Base-by-base conservation (phyloP, 2,113 vertebrate species). In the Serinus canaria region DNA sequence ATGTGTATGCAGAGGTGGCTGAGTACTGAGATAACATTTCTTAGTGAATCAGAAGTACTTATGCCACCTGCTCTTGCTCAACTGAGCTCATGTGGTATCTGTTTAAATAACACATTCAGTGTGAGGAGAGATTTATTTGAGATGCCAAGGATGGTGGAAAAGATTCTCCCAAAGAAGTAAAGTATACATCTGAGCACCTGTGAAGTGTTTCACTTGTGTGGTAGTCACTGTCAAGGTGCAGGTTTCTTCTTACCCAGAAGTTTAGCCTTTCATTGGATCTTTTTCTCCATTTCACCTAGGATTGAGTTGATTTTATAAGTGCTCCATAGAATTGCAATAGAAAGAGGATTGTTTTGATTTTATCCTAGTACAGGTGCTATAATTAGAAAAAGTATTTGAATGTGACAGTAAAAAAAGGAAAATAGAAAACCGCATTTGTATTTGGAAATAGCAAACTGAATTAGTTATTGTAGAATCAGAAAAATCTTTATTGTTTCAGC, bases 1-100 rank as follows among this genome's bases (percentile, higher is more conserved):
- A 43, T 27, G 8, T 63, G 19, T 19, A 12, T 46, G 39, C 0
- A 0, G 56, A 90, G 7, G 33, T 53, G 31, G 39, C 11, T 8
- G 35, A 82, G 17, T 44, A 41, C 25, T 25, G 37, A 72, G 19
- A 50, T 25, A 83, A 49, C 25, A 44, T 55, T 52, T 64, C 16
- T 22, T 53, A 37, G 15, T 74, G 35, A 16, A 35, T 60, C 11
- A 30, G 2, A 85, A 75, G 22, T 56, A 27, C 37, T 79, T 39
- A 15, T 50, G 13, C 5, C 12, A 0, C 2, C 0, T 43, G 30
- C 22, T 88, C 63, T 41, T 85, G 9, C 75, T 76, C 67, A 52
- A 9, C 16, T 60, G 27, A 79, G 39, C 22, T 72, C 19, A 8
- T 39, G n/a, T 41, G 18, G 4, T 28, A 7, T 24, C 23, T 78